A percentile compares a stretch with the other conserved stretches of the same genome.
Evolutionary conservation across 2,888 invertebrate genomes (phyloP).

Genomic region (Dascillus cervinus): DNA sequence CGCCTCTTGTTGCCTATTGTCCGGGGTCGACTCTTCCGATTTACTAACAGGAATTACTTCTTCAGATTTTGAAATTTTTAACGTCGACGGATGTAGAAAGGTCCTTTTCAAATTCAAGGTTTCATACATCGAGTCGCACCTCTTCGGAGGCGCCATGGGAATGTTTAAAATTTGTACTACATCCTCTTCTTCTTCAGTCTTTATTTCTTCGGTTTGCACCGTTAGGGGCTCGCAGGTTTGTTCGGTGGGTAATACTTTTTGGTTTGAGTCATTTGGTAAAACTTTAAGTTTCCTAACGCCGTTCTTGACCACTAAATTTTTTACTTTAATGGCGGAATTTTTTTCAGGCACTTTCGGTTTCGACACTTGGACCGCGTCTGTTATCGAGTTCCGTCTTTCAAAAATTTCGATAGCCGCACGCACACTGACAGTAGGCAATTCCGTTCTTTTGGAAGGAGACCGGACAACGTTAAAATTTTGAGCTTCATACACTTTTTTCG

Average conservation of each 20-base stretch:
- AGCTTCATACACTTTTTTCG: slow-evolving; percentile 7
- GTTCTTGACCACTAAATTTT: slow-evolving; percentile 48
- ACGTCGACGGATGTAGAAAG: slow-evolving; percentile 11
- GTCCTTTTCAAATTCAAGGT: slow-evolving; percentile 22
- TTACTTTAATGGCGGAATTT: slow-evolving; percentile 47
- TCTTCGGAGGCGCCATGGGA: slow-evolving; percentile 28
- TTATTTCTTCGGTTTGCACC: slow-evolving; percentile 5
- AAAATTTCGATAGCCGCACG: slow-evolving; percentile 37
- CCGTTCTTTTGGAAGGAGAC: slow-evolving; percentile 2
- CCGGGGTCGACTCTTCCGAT: slow-evolving; percentile 6
- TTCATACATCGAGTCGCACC: slow-evolving; percentile 35
- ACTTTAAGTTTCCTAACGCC: slow-evolving; percentile 48
- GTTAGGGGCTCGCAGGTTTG: not conserved
- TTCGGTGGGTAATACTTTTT: slow-evolving; percentile 10
- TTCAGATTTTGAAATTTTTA: slow-evolving; percentile 19
- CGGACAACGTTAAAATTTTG: slow-evolving; percentile 12
- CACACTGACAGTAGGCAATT: slow-evolving; percentile 20
- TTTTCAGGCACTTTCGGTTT: slow-evolving; percentile 57
- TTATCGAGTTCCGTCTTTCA: slow-evolving; percentile 27
- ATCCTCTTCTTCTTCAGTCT: slow-evolving; percentile 21
- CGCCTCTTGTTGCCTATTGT: slow-evolving; percentile 5
- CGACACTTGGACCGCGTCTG: slow-evolving; percentile 29
- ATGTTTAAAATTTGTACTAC: slow-evolving; percentile 34
- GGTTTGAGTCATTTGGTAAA: slow-evolving; percentile 32
- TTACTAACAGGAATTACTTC: slow-evolving; percentile 7